These are phyloP conservation scores for Glareola pratincola DNA, from an alignment of 2,113 vertebrate genomes.

Conservation along the genomic window DNA sequence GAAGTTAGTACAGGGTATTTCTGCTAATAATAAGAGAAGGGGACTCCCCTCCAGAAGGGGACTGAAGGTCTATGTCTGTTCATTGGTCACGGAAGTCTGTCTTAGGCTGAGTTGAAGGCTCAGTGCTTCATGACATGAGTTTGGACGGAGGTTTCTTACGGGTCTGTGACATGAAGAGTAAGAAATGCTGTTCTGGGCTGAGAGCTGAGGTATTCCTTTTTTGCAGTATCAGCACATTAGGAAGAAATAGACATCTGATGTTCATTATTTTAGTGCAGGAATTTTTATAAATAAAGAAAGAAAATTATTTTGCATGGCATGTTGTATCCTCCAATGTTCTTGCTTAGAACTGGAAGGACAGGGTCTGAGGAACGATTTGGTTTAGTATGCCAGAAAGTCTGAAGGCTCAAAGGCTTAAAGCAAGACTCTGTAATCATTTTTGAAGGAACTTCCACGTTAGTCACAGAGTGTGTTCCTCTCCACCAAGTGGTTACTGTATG, in stretches of 20 bases:
- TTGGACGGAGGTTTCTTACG: not conserved
- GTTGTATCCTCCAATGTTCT: rapidly evolving
- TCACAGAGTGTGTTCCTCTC: not conserved
- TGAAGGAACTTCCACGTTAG: not conserved
- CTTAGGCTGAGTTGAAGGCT: not conserved
- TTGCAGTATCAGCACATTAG: not conserved
- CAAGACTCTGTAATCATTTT: not conserved
- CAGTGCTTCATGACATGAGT: not conserved
- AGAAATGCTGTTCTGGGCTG: not conserved
- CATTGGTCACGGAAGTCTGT: not conserved
- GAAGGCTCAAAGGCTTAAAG: not conserved
- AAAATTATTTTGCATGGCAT: not conserved
- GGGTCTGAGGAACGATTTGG: not conserved
- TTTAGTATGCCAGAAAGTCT: not conserved
- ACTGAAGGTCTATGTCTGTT: not conserved
- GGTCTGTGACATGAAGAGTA: not conserved
- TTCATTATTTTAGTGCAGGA: not conserved
- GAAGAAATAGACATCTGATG: not conserved
- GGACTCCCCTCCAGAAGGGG: not conserved
- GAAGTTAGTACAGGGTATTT: not conserved
- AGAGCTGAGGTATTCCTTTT: not conserved
- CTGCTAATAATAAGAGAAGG: not conserved
- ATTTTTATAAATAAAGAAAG: not conserved
- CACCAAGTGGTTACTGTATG: not conserved
- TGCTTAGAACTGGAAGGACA: not conserved